Evolutionary conservation across 30 jellyfish, hydroid and myxozoan species (phyloP), one percentile per base, ranked within the genome.

Genomic region (Pseudorhiza aurosa): DNA sequence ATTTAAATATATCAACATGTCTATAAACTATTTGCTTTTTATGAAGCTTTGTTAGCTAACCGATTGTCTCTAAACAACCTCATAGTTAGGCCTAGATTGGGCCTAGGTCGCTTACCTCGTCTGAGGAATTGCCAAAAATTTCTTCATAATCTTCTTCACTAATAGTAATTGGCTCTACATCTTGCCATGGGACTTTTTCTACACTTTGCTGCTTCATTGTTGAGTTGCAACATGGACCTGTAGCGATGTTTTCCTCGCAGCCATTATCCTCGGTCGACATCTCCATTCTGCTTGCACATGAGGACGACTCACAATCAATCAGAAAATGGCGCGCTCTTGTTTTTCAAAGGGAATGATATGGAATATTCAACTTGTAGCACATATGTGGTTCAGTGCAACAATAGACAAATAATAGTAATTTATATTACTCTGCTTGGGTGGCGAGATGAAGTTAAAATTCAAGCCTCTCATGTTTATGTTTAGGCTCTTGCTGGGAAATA

Each of bases 91-190:
- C 81, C 81, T 65, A 65, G 9, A n/a, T 36, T 72, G 51, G 63
- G 67, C 65, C 75, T 8, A 67, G 28, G 32, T 56, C 25, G 21
- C 53, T 64, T 65, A 76, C 93, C 79, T 77, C 96, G 46, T 75
- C 87, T 0, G 88, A 75, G 32, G 96, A 87, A 19, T 69, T 81
- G 28, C 96, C 96, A 78, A 87, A 87, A 40, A 87, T 45, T 11
- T 80, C 81, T 58, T 29, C 11, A 51, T 31, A 87, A 33, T 59
- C 85, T 15, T 87, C 74, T 60, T 72, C 68, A 25, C 83, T 57
- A 56, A 87, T 63, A 43, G 46, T 43, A 36, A 77, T 26, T 28
- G 96, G 96, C 29, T 51, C 63, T 28, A 74, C 71, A 46, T 83
- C 81, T 71, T 50, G 67, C 70, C 77, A 50, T 3, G 83, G 77